These are phyloP conservation scores for Cochlearius cochlearius DNA, from an alignment of 2,113 vertebrate genomes.

Conservation along the genomic window DNA sequence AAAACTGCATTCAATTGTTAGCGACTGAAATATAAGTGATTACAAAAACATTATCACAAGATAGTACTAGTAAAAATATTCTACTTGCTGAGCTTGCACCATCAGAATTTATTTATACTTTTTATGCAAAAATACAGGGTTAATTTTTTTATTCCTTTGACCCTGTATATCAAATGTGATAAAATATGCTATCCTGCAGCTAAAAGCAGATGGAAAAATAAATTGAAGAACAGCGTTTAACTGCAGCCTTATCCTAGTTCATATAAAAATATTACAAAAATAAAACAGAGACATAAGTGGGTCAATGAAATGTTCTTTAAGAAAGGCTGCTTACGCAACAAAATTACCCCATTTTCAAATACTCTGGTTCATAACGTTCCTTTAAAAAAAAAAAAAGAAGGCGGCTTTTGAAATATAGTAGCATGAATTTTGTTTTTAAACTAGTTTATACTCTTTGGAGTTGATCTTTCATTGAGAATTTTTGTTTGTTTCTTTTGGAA, in stretches of 20 bases:
- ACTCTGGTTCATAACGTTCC: constrained; percentile 15
- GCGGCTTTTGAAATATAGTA: constrained; percentile 2
- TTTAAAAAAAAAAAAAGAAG: background rate
- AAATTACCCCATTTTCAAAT: constrained; percentile 46
- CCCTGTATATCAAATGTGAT: constrained; percentile 60
- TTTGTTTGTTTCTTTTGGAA: constrained; percentile 14
- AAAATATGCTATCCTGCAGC: constrained; percentile 57
- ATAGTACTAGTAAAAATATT: constrained; percentile 53
- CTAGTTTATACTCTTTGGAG: constrained; percentile 23
- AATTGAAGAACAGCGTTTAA: constrained; percentile 61
- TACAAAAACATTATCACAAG: constrained; percentile 44
- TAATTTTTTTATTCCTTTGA: constrained; percentile 65
- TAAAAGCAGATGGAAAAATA: constrained; percentile 63
- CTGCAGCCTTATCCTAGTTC: constrained; percentile 57
- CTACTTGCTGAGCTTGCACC: constrained; percentile 47
- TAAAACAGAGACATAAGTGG: constrained; percentile 72
- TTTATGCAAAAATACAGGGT: constrained; percentile 66
- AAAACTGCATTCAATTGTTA: constrained; percentile 33
- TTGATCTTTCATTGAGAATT: constrained; percentile 42
- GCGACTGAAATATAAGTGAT: constrained; percentile 41
- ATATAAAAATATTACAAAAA: constrained; percentile 67
- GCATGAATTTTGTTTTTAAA: constrained; percentile 35
- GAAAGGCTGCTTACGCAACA: constrained; percentile 54
- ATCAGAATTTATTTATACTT: constrained; percentile 62
- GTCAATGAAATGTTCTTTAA: constrained; percentile 65